Conservation (phyloP, 1,140 invertebrate genomes). For the Euborellia annulipes region DNA sequence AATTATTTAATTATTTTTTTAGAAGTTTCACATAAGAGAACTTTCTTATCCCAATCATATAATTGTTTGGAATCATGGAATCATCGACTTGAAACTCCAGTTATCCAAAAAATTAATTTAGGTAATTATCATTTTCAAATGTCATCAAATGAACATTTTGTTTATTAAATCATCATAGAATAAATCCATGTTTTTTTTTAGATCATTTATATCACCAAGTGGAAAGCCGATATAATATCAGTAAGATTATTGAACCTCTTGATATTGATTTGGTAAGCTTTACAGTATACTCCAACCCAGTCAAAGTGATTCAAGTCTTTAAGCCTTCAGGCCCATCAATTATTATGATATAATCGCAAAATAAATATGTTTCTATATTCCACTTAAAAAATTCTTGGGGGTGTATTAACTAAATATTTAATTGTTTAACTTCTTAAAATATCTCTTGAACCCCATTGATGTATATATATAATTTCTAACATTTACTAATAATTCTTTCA, state of each 20-base stretch:
- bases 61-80: conserved; percentile 48
- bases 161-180: neutral
- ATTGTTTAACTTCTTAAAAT: neutral
- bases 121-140: conserved; percentile 12
- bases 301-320: neutral
- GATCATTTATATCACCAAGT: conserved; percentile 44
- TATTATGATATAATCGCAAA: neutral
- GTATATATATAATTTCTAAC: neutral
- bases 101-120: conserved; percentile 44
- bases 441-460: neutral
- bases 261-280: conserved; percentile 46
- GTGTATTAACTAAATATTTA: neutral
- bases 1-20: too few species aligned
- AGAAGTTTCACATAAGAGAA: conserved; percentile 16
- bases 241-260: conserved; percentile 41
- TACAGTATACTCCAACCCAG: neutral
- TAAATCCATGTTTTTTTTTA: conserved; percentile 1
- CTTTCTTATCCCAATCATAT: conserved; percentile 47
- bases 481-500: conserved; percentile 3
- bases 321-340: neutral
- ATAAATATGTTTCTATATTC: neutral
- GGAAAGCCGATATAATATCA: conserved; percentile 36
- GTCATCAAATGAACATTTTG: neutral
- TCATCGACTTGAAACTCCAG: conserved; percentile 34
- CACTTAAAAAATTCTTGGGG: neutral